These are phyloP conservation scores for Teleogryllus oceanicus DNA, from an alignment of 2,888 invertebrate species.

Conservation along the genomic window DNA sequence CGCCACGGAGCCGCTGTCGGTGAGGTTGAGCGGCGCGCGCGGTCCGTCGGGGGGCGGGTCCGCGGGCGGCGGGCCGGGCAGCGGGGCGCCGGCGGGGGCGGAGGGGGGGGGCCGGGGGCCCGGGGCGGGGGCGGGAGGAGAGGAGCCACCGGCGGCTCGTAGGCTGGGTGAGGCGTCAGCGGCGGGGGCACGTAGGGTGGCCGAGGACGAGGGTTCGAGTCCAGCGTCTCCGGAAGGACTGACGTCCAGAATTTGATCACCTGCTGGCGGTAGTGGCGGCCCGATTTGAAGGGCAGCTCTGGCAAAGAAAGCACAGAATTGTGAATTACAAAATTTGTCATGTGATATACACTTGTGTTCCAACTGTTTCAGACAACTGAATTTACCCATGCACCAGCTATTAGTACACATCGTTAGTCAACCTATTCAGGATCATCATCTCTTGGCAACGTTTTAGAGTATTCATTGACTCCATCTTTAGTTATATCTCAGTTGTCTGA, in stretches of 20 bases:
- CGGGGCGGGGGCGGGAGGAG: background rate
- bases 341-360: too few species aligned
- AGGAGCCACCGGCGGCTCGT: background rate
- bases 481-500: too few species aligned
- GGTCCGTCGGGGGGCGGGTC: background rate
- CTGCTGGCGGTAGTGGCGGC: slow-evolving; percentile 70
- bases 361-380: too few species aligned
- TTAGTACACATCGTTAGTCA: too few species aligned
- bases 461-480: too few species aligned
- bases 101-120: slow-evolving; percentile 29
- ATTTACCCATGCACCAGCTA: too few species aligned
- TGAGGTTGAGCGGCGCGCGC: background rate
- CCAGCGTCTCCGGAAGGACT: slow-evolving; percentile 67
- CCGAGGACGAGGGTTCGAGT: slow-evolving; percentile 36
- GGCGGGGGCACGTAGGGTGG: slow-evolving; percentile 40
- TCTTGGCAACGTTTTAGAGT: too few species aligned
- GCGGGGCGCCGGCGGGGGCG: slow-evolving; percentile 38
- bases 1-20: slow-evolving; percentile 45
- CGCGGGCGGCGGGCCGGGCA: background rate
- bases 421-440: too few species aligned
- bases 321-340: too few species aligned
- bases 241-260: slow-evolving; percentile 84
- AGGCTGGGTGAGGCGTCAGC: slow-evolving; percentile 22
- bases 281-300: slow-evolving; percentile 74
- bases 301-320: slow-evolving; percentile 40